phyloP scores from a whole-genome alignment of 2,888 invertebrate species.

The Acanthoscelides obtectus region DNA sequence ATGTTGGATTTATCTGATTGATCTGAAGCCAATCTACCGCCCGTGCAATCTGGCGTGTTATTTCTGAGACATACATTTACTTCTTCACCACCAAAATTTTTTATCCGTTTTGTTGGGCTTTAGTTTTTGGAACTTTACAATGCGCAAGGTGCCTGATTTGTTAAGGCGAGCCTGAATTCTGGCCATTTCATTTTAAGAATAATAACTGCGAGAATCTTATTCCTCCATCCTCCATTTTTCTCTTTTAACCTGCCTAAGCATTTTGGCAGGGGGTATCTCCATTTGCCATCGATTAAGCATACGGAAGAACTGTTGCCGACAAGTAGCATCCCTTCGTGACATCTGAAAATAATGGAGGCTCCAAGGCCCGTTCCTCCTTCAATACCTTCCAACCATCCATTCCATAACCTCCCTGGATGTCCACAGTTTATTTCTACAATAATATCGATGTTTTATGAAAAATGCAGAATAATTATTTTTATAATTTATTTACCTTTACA shows the following conservation, averaged over 20 bases:
- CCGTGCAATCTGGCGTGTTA: too few relatives aligned
- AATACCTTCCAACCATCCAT: conserved; percentile 92
- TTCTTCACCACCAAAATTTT: too few relatives aligned
- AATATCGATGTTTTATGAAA: background rate
- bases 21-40: too few relatives aligned
- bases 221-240: background rate
- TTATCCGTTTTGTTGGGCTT: too few relatives aligned
- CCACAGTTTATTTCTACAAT: conserved; percentile 94
- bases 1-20: too few relatives aligned
- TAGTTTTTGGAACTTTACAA: too few relatives aligned
- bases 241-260: conserved; percentile 65
- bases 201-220: background rate
- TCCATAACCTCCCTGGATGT: conserved; percentile 87
- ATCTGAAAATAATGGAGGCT: conserved; percentile 88
- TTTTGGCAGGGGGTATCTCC: conserved; percentile 89
- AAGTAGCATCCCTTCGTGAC: conserved; percentile 87
- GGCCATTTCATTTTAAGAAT: too few relatives aligned
- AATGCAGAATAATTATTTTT: background rate
- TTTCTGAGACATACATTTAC: too few relatives aligned
- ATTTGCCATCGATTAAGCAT: conserved; percentile 90
- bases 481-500: conserved; percentile 71
- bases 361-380: conserved; percentile 87
- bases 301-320: conserved; percentile 85
- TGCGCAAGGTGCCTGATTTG: too few relatives aligned
- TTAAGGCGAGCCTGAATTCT: too few relatives aligned